These are phyloP conservation scores for Lipotes vexillifer DNA, from an alignment of 2,113 vertebrate species.

Conservation along the genomic window DNA sequence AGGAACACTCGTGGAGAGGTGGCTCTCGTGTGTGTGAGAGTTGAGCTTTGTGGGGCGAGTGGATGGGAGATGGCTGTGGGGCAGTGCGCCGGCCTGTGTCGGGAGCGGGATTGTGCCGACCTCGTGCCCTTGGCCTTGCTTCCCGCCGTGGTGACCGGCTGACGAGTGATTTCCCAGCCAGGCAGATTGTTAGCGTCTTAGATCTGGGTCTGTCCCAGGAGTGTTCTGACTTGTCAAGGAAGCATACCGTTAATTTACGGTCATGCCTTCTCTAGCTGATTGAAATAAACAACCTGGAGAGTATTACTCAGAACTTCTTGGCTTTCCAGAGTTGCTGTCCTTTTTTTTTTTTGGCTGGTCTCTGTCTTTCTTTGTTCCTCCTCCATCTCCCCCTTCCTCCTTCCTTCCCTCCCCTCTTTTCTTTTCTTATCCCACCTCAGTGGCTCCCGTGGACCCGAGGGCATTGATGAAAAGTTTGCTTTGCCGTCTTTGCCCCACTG, in stretches of 20 bases:
- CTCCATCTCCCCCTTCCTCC: not conserved
- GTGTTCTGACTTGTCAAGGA: not conserved
- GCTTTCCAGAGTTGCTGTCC: not conserved
- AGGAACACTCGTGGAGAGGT: not conserved
- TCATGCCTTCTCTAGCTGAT: not conserved
- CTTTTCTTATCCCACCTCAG: not conserved
- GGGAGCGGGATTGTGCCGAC: fast-evolving
- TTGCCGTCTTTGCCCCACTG: not conserved
- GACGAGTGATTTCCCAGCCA: not conserved
- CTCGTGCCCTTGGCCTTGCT: not conserved
- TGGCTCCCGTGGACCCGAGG: not conserved
- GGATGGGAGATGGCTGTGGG: not conserved
- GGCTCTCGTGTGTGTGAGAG: not conserved
- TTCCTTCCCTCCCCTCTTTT: not conserved
- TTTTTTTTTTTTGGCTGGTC: no score
- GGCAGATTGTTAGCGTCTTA: not conserved
- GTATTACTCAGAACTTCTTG: not conserved
- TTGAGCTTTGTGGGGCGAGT: not conserved
- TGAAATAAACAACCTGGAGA: not conserved
- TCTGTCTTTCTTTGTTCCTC: not conserved
- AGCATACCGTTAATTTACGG: not conserved
- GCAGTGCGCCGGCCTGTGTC: no score
- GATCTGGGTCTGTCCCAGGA: not conserved
- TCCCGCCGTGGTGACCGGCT: not conserved
- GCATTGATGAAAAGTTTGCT: not conserved